Percentiles rank a stretch among this genome's conserved stretches.
phyloP scores from a whole-genome alignment of 2,113 vertebrate genomes.

The Myodes glareolus region DNA sequence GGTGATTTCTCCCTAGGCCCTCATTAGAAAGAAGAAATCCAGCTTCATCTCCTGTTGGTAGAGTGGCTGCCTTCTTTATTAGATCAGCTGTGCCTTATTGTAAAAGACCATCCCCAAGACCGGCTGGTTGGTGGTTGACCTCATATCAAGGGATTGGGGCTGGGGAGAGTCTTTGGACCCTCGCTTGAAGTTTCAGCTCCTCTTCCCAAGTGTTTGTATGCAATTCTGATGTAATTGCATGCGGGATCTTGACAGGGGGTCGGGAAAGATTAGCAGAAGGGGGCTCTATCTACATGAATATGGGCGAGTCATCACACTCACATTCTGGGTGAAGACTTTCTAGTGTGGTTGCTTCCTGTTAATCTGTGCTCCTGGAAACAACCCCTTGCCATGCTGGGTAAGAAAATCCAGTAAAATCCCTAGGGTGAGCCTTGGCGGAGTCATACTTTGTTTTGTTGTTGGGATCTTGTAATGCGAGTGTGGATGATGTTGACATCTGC shows the following conservation, averaged over 20 bases:
- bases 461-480: neutral
- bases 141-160: neutral
- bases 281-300: neutral
- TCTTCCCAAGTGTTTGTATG: neutral
- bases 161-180: neutral
- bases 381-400: neutral
- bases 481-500: neutral
- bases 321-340: neutral
- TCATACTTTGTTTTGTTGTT: neutral
- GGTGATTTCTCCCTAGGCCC: neutral
- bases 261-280: neutral
- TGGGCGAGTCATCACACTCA: neutral
- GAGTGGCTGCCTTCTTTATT: neutral
- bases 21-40: conserved; percentile 15
- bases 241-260: neutral
- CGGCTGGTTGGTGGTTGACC: neutral
- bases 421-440: neutral
- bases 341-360: neutral
- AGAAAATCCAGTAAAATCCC: neutral
- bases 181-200: neutral
- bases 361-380: neutral
- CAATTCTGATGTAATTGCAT: neutral
- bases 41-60: neutral
- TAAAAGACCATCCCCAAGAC: neutral
- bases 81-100: neutral